Evolutionary conservation across 1,140 invertebrate genomes (phyloP).

Genomic region (Maniola jurtina): DNA sequence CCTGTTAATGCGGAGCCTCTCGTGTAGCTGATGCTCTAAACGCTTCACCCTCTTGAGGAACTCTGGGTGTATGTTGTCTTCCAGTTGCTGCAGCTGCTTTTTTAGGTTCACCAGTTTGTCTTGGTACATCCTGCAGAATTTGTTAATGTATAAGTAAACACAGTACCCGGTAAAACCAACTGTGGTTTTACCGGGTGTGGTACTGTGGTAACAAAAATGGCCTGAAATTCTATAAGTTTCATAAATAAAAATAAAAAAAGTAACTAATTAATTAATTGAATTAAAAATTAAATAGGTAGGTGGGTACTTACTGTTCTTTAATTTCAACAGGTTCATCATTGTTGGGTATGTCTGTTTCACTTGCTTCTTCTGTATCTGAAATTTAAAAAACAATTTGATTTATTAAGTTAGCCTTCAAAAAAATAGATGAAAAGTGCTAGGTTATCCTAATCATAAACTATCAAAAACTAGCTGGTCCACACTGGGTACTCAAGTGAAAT

Average conservation of each 20-base stretch:
- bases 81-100: slow-evolving; percentile 92
- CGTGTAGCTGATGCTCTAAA: slow-evolving; percentile 89
- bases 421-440: no score
- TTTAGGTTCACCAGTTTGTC: slow-evolving; percentile 94
- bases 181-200: no score
- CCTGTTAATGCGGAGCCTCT: slow-evolving; percentile 89
- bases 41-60: slow-evolving; percentile 90
- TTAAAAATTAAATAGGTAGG: no score
- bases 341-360: slow-evolving; percentile 91
- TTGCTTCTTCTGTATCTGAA: slow-evolving; percentile 93
- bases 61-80: slow-evolving; percentile 92
- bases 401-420: no score
- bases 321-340: slow-evolving; percentile 91
- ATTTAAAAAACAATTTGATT: slow-evolving; percentile 6
- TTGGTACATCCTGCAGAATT: slow-evolving; percentile 89
- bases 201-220: no score
- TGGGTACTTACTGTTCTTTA: slow-evolving; percentile 95
- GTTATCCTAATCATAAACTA: no score
- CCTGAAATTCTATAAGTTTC: no score
- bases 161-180: no score
- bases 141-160: slow-evolving; percentile 2
- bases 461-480: no score
- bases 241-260: no score
- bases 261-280: no score
- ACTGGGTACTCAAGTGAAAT: no score